phyloP scores from a whole-genome alignment of 2,113 vertebrate genomes.

The Psittacula cyanocephala region DNA sequence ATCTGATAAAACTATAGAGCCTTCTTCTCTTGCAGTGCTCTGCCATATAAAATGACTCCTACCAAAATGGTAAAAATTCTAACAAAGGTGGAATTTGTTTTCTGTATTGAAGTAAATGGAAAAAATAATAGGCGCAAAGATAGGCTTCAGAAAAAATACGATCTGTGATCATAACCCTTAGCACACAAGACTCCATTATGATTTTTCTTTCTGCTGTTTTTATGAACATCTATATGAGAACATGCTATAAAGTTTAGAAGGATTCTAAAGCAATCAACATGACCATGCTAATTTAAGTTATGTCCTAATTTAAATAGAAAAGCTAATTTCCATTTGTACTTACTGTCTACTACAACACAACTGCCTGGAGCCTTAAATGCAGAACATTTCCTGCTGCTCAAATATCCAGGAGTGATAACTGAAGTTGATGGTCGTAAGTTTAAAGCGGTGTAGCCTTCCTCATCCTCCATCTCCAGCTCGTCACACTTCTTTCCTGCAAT shows the following conservation, averaged over 20 bases:
- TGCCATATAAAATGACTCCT: not conserved
- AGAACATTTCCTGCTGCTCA: not conserved
- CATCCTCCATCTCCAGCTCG: not conserved
- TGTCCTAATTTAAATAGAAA: not conserved
- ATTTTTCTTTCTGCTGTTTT: not conserved
- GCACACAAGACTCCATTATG: not conserved
- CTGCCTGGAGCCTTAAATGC: not conserved
- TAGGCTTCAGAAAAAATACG: not conserved
- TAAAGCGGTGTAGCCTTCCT: slow-evolving; percentile 21
- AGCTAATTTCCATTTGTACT: not conserved
- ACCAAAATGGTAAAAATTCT: not conserved
- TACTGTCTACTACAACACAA: not conserved
- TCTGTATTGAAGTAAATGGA: not conserved
- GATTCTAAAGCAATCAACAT: not conserved
- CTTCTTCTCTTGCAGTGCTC: not conserved
- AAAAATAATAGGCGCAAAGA: not conserved
- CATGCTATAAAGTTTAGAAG: not conserved
- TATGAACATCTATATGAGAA: not conserved
- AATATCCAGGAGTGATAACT: not conserved
- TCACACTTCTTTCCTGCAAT: not conserved
- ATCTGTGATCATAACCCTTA: not conserved
- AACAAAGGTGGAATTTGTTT: not conserved
- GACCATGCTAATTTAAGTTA: not conserved
- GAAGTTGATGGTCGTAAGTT: not conserved
- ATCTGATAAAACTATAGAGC: not conserved